These are phyloP conservation scores for Rambutsinella grinnellia DNA, from an alignment of 2,888 invertebrate genomes.

Conservation along the genomic window DNA sequence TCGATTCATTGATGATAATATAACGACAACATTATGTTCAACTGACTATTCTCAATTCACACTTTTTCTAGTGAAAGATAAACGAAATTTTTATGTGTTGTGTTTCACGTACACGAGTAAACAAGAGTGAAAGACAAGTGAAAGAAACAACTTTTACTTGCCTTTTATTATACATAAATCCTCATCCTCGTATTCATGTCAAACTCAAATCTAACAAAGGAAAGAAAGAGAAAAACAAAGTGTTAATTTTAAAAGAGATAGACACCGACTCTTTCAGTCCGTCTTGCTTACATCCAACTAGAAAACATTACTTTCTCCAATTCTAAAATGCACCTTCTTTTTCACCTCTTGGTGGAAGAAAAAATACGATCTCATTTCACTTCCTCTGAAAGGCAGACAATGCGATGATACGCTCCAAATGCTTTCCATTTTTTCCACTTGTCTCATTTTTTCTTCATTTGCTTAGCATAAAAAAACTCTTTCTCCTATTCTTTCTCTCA, in stretches of 20 bases:
- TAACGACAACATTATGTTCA: slow-evolving; percentile 1
- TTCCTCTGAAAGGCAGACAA: background rate
- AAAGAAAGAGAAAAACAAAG: slow-evolving; percentile 5
- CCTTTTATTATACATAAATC: slow-evolving; percentile 36
- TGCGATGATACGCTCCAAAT: slow-evolving; percentile 14
- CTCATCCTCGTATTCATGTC: slow-evolving; percentile 16
- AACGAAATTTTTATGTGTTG: slow-evolving; percentile 9
- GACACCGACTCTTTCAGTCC: too few species aligned
- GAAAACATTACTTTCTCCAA: too few species aligned
- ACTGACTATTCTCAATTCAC: slow-evolving; percentile 17
- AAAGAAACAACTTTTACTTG: background rate
- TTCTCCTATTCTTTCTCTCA: slow-evolving; percentile 15
- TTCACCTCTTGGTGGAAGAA: background rate
- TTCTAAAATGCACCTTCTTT: too few species aligned
- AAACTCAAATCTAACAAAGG: slow-evolving; percentile 27
- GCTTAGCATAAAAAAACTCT: too few species aligned
- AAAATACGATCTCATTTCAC: background rate
- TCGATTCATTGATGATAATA: too few species aligned
- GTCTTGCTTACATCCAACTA: too few species aligned
- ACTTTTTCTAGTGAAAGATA: background rate
- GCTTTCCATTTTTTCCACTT: slow-evolving; percentile 5
- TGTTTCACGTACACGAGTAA: slow-evolving; percentile 13
- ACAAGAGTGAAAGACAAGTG: slow-evolving; percentile 1
- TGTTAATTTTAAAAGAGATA: too few species aligned
- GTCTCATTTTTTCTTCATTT: slow-evolving; percentile 28